phyloP scores from a whole-genome alignment of 1,140 invertebrate genomes.

The Agrilus planipennis region DNA sequence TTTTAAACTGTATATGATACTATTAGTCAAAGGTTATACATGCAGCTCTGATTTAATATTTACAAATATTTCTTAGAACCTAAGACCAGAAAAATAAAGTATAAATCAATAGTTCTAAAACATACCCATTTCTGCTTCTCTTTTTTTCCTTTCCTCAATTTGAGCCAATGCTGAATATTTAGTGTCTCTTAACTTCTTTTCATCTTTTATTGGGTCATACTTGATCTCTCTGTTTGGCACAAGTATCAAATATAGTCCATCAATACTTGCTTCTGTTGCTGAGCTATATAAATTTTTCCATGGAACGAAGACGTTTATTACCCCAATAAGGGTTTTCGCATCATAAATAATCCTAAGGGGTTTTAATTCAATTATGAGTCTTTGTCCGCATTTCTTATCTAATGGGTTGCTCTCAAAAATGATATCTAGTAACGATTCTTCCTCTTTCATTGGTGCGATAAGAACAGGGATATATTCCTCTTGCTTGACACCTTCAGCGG shows the following conservation, averaged over 20 bases:
- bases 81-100: neutral
- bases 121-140: conserved; percentile 60
- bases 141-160: conserved; percentile 66
- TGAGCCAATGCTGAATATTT: conserved; percentile 75
- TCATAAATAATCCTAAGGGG: conserved; percentile 83
- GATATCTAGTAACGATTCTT: conserved; percentile 52
- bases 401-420: conserved; percentile 84
- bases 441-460: conserved; percentile 46
- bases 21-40: too few relatives aligned
- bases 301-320: conserved; percentile 80
- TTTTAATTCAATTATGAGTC: conserved; percentile 58
- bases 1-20: too few relatives aligned
- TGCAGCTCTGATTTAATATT: too few relatives aligned
- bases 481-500: conserved; percentile 49
- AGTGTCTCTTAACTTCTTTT: conserved; percentile 60
- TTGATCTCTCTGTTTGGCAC: conserved; percentile 78
- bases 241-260: conserved; percentile 78
- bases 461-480: conserved; percentile 44
- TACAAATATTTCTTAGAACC: too few relatives aligned
- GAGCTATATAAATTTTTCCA: conserved; percentile 95
- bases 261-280: conserved; percentile 78
- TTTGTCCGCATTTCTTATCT: conserved; percentile 67
- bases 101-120: neutral
- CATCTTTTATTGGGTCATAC: conserved; percentile 85
- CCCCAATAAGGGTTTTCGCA: conserved; percentile 74